A percentile compares a stretch with the other conserved stretches of the same genome.
Evolutionary conservation across 2,797 vertebrate genomes (phyloP).

Genomic region (Streptopelia turtur): DNA sequence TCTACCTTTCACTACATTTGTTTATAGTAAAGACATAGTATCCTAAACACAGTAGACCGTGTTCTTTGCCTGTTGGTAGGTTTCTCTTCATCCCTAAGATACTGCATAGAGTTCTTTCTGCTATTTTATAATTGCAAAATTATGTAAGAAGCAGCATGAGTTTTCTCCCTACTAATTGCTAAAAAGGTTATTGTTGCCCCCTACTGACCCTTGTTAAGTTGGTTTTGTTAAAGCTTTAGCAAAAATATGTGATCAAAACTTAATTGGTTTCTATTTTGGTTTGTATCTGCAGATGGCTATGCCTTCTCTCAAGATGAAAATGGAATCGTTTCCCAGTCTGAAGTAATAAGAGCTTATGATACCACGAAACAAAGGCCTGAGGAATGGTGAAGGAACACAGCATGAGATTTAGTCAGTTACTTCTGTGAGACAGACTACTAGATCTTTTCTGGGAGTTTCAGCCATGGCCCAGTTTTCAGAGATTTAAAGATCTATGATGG

Average conservation of each 20-base stretch:
- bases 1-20: not conserved
- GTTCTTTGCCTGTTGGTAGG: not conserved
- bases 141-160: not conserved
- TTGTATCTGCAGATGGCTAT: conserved; percentile 88
- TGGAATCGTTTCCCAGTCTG: conserved; percentile 96
- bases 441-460: conserved; percentile 45
- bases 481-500: conserved; percentile 73
- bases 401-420: not conserved
- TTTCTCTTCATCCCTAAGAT: not conserved
- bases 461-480: conserved; percentile 38
- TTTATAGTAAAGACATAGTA: not conserved
- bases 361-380: conserved; percentile 95
- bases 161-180: not conserved
- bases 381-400: conserved; percentile 86
- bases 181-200: not conserved
- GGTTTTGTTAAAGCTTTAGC: not conserved
- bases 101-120: not conserved
- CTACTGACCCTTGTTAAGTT: not conserved
- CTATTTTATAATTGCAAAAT: not conserved
- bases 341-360: conserved; percentile 96
- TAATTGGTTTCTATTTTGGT: not conserved
- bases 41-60: not conserved
- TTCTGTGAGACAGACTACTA: conserved; percentile 30
- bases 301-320: conserved; percentile 99
- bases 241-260: not conserved